These are phyloP conservation scores for Danio kyathit DNA, from an alignment of 2,797 vertebrate genomes.

Conservation along the genomic window DNA sequence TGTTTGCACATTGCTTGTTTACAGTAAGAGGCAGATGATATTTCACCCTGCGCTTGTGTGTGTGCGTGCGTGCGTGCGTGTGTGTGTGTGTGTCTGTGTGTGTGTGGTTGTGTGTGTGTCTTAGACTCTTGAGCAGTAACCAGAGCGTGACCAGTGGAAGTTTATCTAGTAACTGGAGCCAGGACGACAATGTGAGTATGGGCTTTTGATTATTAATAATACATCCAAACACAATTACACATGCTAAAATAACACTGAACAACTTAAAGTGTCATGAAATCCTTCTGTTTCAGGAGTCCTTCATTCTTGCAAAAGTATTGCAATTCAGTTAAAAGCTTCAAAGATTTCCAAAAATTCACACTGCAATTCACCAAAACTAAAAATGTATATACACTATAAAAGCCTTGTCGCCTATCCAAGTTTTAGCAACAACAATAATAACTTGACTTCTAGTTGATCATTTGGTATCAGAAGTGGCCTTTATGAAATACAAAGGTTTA, in stretches of 20 bases:
- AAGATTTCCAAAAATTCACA: too few relatives aligned
- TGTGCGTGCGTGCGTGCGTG: conserved; percentile 53
- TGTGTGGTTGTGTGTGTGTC: conserved; percentile 48
- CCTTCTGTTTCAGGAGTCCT: too few relatives aligned
- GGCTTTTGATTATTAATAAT: background rate
- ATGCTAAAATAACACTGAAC: background rate
- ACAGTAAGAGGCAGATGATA: background rate
- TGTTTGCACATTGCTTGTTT: background rate
- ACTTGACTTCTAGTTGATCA: too few relatives aligned
- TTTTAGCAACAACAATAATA: too few relatives aligned
- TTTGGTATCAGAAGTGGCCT: too few relatives aligned
- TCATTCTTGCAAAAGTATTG: too few relatives aligned
- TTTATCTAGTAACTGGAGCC: conserved; percentile 87
- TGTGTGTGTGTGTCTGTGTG: conserved; percentile 52
- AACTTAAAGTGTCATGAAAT: background rate
- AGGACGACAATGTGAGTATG: conserved; percentile 86
- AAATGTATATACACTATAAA: too few relatives aligned
- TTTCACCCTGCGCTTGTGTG: background rate
- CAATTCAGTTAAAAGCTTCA: too few relatives aligned
- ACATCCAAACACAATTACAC: background rate
- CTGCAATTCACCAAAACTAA: too few relatives aligned
- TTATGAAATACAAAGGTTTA: too few relatives aligned
- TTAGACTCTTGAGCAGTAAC: conserved; percentile 83
- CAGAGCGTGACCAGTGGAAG: conserved; percentile 84
- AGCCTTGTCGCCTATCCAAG: too few relatives aligned